A percentile compares a stretch with the other conserved stretches of the same genome.
phyloP scores from a whole-genome alignment of 2,113 vertebrate genomes.

The Bostrychus sinensis region DNA sequence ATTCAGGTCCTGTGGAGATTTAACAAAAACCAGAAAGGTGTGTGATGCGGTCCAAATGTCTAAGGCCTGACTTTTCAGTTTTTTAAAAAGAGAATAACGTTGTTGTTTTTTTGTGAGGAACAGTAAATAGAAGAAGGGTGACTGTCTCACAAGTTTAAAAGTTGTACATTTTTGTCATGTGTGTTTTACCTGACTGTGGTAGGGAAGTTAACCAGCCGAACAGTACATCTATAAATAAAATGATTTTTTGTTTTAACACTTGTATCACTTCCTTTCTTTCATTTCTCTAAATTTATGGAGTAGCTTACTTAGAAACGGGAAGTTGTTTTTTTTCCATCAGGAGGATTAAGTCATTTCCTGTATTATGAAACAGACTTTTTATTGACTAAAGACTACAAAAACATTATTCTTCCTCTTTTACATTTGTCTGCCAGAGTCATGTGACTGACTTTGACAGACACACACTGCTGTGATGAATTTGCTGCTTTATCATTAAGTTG shows the following conservation, averaged over 20 bases:
- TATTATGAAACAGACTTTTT: constrained; percentile 58
- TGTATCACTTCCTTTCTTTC: constrained; percentile 59
- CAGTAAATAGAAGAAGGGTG: constrained; percentile 23
- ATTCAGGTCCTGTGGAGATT: constrained; percentile 49
- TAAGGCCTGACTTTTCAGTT: constrained; percentile 12
- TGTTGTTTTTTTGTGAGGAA: constrained; percentile 24
- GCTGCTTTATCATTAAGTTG: background rate
- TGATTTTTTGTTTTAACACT: constrained; percentile 45
- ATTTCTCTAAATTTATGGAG: constrained; percentile 44
- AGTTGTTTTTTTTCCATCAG: constrained; percentile 45
- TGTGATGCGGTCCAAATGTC: constrained; percentile 63
- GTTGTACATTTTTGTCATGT: constrained; percentile 53
- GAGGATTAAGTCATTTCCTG: constrained; percentile 52
- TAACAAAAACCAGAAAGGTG: constrained; percentile 35
- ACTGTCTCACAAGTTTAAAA: constrained; percentile 28
- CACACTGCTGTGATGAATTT: background rate
- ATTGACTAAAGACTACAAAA: constrained; percentile 40
- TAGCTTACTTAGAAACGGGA: constrained; percentile 59
- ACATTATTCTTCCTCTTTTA: constrained; percentile 32
- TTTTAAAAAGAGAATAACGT: constrained; percentile 27
- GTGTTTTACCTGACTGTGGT: constrained; percentile 30
- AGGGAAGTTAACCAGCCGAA: constrained; percentile 23
- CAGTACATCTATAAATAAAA: constrained; percentile 59
- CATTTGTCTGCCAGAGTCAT: constrained; percentile 14
- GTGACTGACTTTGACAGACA: constrained; percentile 27